phyloP scores from a whole-genome alignment of 2,888 invertebrate species.

The Malachius bipustulatus region DNA sequence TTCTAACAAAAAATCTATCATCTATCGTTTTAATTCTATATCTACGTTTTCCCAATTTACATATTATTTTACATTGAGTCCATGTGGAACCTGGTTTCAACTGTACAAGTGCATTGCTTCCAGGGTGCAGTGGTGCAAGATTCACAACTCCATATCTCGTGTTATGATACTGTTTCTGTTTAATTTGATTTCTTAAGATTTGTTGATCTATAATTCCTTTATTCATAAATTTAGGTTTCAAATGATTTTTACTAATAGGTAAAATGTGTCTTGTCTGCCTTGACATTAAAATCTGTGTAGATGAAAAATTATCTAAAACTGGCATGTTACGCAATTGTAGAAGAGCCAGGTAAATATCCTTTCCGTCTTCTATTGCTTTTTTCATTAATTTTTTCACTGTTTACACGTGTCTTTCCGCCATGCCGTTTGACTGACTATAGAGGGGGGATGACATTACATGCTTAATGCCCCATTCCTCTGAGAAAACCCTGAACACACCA shows the following conservation, averaged over 20 bases:
- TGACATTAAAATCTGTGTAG: too few relatives aligned
- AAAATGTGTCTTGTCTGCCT: slow-evolving; percentile 7
- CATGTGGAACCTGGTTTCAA: slow-evolving; percentile 5
- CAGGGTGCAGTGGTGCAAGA: too few relatives aligned
- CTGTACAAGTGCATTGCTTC: background rate
- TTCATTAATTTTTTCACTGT: slow-evolving; percentile 11
- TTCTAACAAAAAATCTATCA: background rate
- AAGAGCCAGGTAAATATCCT: slow-evolving; percentile 10
- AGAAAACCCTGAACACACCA: slow-evolving; percentile 12
- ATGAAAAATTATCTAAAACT: slow-evolving; percentile 6
- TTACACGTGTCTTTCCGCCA: slow-evolving; percentile 12
- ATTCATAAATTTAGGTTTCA: slow-evolving; percentile 7
- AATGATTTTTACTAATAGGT: background rate
- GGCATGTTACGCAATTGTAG: slow-evolving; percentile 10
- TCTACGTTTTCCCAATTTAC: slow-evolving; percentile 4
- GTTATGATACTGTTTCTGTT: slow-evolving; percentile 7
- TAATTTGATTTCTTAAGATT: slow-evolving; percentile 4
- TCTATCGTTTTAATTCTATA: slow-evolving; percentile 5
- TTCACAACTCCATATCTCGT: slow-evolving; percentile 6
- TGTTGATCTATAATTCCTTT: slow-evolving; percentile 4
- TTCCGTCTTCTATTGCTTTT: slow-evolving; percentile 8
- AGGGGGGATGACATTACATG: slow-evolving; percentile 14
- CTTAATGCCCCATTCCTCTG: slow-evolving; percentile 13
- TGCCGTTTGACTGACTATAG: slow-evolving; percentile 13
- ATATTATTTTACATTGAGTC: slow-evolving; percentile 6